Evolutionary conservation across 2,888 invertebrate species (phyloP), one percentile per base, ranked within the genome.

Genomic region (Onchidella celtica): DNA sequence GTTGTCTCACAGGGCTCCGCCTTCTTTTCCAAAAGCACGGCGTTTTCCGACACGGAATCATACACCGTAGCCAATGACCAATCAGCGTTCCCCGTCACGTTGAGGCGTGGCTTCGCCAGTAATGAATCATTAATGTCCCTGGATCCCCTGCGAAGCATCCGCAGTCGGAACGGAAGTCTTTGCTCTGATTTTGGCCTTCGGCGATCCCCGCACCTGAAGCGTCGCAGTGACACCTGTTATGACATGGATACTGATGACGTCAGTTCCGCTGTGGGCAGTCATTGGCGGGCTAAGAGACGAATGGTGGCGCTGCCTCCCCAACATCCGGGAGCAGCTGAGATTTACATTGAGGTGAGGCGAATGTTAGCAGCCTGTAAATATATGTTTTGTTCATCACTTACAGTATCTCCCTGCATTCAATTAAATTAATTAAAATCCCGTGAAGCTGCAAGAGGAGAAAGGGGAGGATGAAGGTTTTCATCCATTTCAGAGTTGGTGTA

Each of bases 241-340:
- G 36, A 36, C 6, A 3, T 17, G 1, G 72, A 72, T n/a, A 32
- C 72, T 1, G 73, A 73, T 27, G 61, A 73, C 24, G 1, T 27
- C 2, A 27, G 74, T 4, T 4, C 27, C 0, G 27, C 21, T 2
- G 14, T 2, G 4, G 9, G 27, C 63, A 61, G 17, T 32, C 74
- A 61, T 1, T 74, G 61, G 74, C 34, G 29, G n/a, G 74, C 61
- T 3, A 74, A 74, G 29, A 27, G 38, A 34, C 36, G 74, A 38
- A 63, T 74, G 74, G 29, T 74, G 3, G 63, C 14, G 6, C 74
- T n/a, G 14, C 74, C 38, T 2, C n/a, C 72, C 1, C 32, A 55
- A 6, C 55, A 17, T 24, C 2, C n/a, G 2, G 21, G 57, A 9
- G 57, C 21, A 27, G 29, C 32, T 34, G 57, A 70, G 2, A 29